Conservation (phyloP, 2,113 vertebrate species). For the Rhinoderma darwinii region DNA sequence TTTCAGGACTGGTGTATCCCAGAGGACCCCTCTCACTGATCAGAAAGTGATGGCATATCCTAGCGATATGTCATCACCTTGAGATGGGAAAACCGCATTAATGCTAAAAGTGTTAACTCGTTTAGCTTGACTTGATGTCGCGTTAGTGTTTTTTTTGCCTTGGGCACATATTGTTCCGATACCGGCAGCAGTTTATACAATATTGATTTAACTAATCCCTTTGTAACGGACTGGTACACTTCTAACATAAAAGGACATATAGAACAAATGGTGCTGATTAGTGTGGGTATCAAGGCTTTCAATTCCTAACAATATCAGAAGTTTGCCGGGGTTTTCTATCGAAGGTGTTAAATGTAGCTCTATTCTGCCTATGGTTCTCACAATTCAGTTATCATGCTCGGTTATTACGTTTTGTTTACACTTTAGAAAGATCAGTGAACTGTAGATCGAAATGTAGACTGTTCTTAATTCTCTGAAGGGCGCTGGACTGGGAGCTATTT, state of each 20-base stretch:
- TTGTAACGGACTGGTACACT: not conserved
- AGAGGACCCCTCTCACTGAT: no score
- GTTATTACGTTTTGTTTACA: not conserved
- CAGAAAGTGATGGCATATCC: no score
- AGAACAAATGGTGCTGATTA: not conserved
- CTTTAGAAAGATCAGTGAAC: not conserved
- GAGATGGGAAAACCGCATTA: no score
- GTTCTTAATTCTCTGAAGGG: not conserved
- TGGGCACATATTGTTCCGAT: not conserved
- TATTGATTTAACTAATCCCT: not conserved
- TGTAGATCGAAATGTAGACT: not conserved
- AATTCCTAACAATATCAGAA: not conserved
- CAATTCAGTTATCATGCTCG: not conserved
- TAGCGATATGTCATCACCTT: no score
- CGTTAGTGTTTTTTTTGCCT: not conserved
- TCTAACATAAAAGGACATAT: not conserved
- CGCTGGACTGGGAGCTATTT: not conserved
- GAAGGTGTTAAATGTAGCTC: not conserved
- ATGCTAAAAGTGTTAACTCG: not conserved
- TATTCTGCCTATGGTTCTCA: not conserved
- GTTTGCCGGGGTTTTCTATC: not conserved
- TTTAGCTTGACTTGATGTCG: not conserved
- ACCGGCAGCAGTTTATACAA: not conserved
- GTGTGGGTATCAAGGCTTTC: not conserved
- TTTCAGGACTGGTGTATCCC: no score